Base-by-base conservation (phyloP, 2,797 vertebrate species). In the Triplophysa yarkandensis region DNA sequence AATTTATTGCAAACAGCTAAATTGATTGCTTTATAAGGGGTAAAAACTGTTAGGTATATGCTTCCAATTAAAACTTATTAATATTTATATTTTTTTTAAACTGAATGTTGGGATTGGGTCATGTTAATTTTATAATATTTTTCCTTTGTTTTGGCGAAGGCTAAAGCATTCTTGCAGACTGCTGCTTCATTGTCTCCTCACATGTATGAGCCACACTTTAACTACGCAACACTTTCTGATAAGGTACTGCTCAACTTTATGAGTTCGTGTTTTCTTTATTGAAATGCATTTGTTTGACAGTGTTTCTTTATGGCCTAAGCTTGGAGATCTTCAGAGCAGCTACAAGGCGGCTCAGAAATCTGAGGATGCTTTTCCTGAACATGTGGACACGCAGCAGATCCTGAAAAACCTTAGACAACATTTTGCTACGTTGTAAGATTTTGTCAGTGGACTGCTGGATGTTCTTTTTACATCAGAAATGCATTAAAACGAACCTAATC, bases 131-230 rank as follows among this genome's bases (percentile, higher is more conserved):
- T 10, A 11, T 39, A 13, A 13, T 4, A 39, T 39, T 39, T 39
- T 44, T 16, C 1, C 6, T 44, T 17, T 8, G 78, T 81, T 65
- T 83, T 23, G 54, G 6, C 41, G n/a, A 75, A 99, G 97, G 95
- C 97, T 10, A 95, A 94, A 87, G 95, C 95, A 36, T 94, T 98
- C 64, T 87, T 99, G 48, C 96, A 98, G 79, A 98, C 97, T 0
- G 94, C 98, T 1, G 93, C 95, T 6, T 92, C 94, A 1, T 82
- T 99, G 84, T 92, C 95, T 7, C 95, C 96, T 78, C 95, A 95
- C 80, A 91, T 99, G 95, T 99, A 99, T 28, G 97, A 99, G 61
- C 95, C 97, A 4, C 96, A 99, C 88, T 98, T 94, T 83, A 99
- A 99, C 85, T 92, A 95, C 64, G 93, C 95, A 74, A 86, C 93